These are phyloP conservation scores for Troides aeacus DNA, from an alignment of 2,888 invertebrate genomes.

Conservation along the genomic window DNA sequence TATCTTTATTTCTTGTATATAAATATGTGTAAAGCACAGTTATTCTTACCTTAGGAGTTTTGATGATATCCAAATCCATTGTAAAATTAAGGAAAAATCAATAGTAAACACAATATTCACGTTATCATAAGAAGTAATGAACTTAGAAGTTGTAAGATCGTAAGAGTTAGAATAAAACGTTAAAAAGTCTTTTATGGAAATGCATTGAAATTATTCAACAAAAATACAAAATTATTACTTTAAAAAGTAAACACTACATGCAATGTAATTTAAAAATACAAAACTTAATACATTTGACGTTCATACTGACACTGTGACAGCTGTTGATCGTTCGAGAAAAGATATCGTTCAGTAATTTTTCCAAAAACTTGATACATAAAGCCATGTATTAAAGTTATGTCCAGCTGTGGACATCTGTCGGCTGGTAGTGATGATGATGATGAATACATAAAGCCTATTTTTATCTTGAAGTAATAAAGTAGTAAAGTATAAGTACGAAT, in stretches of 20 bases:
- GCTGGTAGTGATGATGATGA: no score
- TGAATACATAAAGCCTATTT: no score
- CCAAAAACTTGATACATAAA: no score
- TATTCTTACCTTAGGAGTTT: constrained; percentile 67
- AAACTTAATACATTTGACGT: constrained; percentile 27
- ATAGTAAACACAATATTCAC: constrained; percentile 53
- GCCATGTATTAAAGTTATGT: no score
- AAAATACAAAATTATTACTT: not conserved
- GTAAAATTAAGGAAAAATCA: constrained; percentile 53
- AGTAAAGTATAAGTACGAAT: no score
- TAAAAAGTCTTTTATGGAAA: not conserved
- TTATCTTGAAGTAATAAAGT: no score
- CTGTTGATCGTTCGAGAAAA: not conserved
- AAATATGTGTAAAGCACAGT: not conserved
- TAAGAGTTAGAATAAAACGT: constrained; percentile 4
- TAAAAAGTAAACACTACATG: constrained; percentile 5
- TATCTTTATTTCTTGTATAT: not conserved
- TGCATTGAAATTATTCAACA: not conserved
- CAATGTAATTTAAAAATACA: constrained; percentile 25
- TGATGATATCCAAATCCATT: constrained; percentile 75
- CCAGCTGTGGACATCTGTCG: no score
- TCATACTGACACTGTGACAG: constrained; percentile 7
- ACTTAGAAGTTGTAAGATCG: constrained; percentile 5
- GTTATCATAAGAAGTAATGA: constrained; percentile 39
- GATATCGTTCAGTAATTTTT: no score